Base-by-base conservation (phyloP, 2,797 vertebrate species). In the Danio aesculapii region DNA sequence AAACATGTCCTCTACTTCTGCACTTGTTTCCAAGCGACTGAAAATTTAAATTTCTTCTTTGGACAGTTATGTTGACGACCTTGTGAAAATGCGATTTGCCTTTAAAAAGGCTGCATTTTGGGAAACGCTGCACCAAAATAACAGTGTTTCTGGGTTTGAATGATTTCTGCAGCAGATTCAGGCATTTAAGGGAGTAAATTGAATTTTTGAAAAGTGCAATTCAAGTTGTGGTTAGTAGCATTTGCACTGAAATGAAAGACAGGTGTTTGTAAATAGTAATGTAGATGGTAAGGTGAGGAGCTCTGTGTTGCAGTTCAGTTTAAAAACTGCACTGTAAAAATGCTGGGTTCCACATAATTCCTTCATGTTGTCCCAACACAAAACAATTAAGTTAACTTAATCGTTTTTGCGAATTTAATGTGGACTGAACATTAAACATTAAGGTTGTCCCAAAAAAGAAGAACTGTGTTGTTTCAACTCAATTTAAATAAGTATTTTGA, bases 1-100 rank as follows among this genome's bases (percentile, higher is more conserved):
- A 79, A 62, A 79, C 47, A 21, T 13, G 30, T 53, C 8, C 2
- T 62, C 21, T 14, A 55, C 53, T 55, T 63, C n/a, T 21, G 7
- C n/a, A 17, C 46, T 69, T 21, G 66, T 78, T 78, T 78, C 64
- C 30, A 59, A 78, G 67, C 46, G 30, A 79, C 77, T 53, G 67
- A 44, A 52, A 44, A 53, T 62, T 47, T 6, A 3, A 1, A 70
- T 69, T 62, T 62, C 6, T 44, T 8, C 11, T 62, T 58, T 59
- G 46, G 76, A 78, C 6, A 44, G 47, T 49, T 79, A 57, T 61
- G 66, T 53, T 70, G 67, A 79, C 61, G 44, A 14, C 59, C 30
- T 49, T 58, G 21, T n/a, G 21, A 16, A 68, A 68, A 58, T 77
- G 16, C 16, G 50, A 50, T 76, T 66, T 43, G 30, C n/a, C 16